phyloP scores from a whole-genome alignment of 2,888 invertebrate genomes.

The Hirtodrosophila confusa region DNA sequence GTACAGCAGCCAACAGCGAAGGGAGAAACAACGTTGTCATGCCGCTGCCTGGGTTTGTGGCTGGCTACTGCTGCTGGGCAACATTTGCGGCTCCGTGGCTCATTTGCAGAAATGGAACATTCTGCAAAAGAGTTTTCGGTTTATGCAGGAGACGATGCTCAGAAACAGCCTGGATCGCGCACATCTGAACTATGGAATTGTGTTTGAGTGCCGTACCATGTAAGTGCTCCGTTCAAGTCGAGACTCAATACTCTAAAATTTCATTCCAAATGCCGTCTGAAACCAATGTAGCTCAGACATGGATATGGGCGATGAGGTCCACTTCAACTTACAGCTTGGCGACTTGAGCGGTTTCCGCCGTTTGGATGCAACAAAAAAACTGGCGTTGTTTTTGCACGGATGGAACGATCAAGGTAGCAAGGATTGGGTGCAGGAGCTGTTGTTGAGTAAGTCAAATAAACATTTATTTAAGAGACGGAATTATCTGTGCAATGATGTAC shows the following conservation, averaged over 20 bases:
- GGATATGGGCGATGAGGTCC: constrained; percentile 62
- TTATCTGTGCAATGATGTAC: no score
- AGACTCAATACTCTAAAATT: neutral
- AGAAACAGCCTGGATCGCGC: constrained; percentile 74
- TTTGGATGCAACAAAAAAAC: constrained; percentile 67
- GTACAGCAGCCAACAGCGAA: constrained; percentile 22
- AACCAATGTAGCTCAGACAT: constrained; percentile 59
- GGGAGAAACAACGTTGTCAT: constrained; percentile 15
- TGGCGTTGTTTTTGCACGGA: constrained; percentile 83
- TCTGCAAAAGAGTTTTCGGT: constrained; percentile 68
- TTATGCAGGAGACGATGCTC: constrained; percentile 78
- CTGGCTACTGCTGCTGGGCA: constrained; percentile 29
- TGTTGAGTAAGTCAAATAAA: constrained; percentile 68
- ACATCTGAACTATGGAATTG: constrained; percentile 76
- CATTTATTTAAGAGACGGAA: no score
- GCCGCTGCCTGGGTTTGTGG: constrained; percentile 15
- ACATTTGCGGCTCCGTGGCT: constrained; percentile 16
- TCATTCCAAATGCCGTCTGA: neutral
- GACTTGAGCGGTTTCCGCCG: constrained; percentile 78
- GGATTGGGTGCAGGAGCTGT: constrained; percentile 80
- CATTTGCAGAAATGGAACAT: constrained; percentile 67
- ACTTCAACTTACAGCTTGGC: constrained; percentile 78
- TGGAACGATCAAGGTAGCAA: constrained; percentile 83
- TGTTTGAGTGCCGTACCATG: constrained; percentile 80
- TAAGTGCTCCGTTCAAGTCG: constrained; percentile 53